A percentile compares a stretch with the other conserved stretches of the same genome.
phyloP scores from a whole-genome alignment of 2,888 invertebrate genomes.

The Trichacis sp. region DNA sequence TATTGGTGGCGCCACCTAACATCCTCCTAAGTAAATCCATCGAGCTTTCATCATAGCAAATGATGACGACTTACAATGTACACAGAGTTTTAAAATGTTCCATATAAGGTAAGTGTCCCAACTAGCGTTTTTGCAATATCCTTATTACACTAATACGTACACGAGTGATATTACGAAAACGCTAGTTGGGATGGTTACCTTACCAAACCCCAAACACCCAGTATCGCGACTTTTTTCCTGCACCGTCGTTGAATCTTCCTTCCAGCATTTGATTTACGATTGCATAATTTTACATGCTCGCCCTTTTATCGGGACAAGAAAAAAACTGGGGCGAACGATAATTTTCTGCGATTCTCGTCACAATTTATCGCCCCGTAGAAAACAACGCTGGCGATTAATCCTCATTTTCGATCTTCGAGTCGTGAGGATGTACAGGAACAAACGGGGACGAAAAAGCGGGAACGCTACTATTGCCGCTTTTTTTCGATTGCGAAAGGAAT shows the following conservation, averaged over 20 bases:
- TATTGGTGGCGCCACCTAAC: constrained; percentile 20
- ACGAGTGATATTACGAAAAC: too few species aligned
- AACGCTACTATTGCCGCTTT: neutral
- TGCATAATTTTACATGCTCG: constrained; percentile 1
- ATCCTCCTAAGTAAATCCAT: neutral
- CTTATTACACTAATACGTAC: too few species aligned
- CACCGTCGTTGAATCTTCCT: constrained; percentile 11
- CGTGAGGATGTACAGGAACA: neutral
- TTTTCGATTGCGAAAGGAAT: neutral
- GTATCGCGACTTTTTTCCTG: neutral
- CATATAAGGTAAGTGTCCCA: too few species aligned
- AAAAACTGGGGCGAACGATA: constrained; percentile 1
- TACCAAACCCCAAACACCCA: too few species aligned
- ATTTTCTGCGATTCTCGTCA: neutral
- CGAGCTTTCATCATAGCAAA: constrained; percentile 8
- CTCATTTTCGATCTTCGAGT: neutral
- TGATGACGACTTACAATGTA: too few species aligned
- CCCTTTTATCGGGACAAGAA: too few species aligned
- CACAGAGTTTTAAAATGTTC: too few species aligned
- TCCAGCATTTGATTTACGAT: constrained; percentile 19
- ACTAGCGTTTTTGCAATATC: too few species aligned
- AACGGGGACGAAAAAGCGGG: neutral
- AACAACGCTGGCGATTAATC: neutral
- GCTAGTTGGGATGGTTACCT: too few species aligned
- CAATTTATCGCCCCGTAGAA: neutral